Evolutionary conservation across 1,140 invertebrate genomes (phyloP).

Genomic region (Sipha flava): DNA sequence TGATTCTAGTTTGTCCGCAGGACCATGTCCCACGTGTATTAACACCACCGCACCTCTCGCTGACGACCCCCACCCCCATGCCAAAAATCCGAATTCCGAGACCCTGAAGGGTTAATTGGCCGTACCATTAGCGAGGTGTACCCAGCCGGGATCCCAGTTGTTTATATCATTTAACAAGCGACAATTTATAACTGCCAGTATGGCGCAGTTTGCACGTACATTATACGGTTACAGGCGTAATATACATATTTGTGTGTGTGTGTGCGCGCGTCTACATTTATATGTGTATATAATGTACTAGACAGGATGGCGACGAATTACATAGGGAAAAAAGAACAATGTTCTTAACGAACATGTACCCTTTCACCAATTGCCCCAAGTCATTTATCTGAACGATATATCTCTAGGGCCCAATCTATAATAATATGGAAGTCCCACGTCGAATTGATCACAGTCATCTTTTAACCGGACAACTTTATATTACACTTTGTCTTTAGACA

Average conservation of each 20-base stretch:
- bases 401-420: not conserved
- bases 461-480: not conserved
- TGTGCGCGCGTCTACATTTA: not conserved
- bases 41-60: not conserved
- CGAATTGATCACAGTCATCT: not conserved
- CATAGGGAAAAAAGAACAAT: not conserved
- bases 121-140: conserved; percentile 28
- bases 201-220: conserved; percentile 1
- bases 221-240: not conserved
- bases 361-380: not conserved
- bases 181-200: conserved; percentile 26
- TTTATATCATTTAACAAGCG: conserved; percentile 31
- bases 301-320: not conserved
- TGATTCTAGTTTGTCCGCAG: conserved; percentile 8
- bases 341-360: not conserved
- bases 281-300: not conserved
- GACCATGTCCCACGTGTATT: not conserved
- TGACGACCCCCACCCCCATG: not conserved
- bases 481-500: too few relatives aligned
- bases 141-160: conserved; percentile 10
- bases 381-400: not conserved
- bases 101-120: conserved; percentile 29
- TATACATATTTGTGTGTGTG: not conserved
- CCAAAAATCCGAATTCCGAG: conserved; percentile 25
- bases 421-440: not conserved